These are phyloP conservation scores for Calcarius ornatus DNA, from an alignment of 2,113 vertebrate species.

Conservation along the genomic window DNA sequence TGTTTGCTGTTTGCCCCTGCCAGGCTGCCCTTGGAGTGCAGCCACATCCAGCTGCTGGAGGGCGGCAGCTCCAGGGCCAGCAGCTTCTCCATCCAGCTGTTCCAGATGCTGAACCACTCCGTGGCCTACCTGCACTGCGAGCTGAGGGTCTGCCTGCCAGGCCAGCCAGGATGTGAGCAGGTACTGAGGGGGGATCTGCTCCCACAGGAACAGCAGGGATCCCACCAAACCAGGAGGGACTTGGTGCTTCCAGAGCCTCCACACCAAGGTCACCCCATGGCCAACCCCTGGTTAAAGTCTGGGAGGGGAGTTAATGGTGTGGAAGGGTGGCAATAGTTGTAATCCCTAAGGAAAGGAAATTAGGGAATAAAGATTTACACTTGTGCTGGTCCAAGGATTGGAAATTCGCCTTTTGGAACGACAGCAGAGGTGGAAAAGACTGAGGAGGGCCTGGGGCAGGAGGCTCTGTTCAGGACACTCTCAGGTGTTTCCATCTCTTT, in stretches of 20 bases:
- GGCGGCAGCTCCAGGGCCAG: conserved; percentile 53
- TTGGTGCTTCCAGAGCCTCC: not conserved
- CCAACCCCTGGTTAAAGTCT: fast-evolving
- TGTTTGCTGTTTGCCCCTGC: not conserved
- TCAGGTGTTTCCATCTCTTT: not conserved
- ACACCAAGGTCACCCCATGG: not conserved
- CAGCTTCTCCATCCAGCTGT: conserved; percentile 79
- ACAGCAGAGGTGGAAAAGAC: not conserved
- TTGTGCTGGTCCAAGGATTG: not conserved
- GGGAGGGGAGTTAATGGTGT: not conserved
- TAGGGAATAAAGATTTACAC: no score
- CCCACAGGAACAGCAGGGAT: not conserved
- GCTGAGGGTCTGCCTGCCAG: conserved; percentile 69
- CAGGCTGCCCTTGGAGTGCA: conserved; percentile 59
- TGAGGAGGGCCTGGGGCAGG: not conserved
- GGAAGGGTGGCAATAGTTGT: not conserved
- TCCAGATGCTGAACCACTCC: conserved; percentile 81
- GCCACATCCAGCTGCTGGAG: conserved; percentile 66
- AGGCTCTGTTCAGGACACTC: not conserved
- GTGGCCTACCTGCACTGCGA: conserved; percentile 77
- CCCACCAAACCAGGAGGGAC: not conserved
- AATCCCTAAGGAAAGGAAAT: not conserved
- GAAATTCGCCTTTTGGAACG: not conserved
- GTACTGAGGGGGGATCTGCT: not conserved
- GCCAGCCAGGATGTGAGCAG: conserved; percentile 64